Evolutionary conservation across 1,140 invertebrate species (phyloP).

Genomic region (Calliopsis andreniformis): DNA sequence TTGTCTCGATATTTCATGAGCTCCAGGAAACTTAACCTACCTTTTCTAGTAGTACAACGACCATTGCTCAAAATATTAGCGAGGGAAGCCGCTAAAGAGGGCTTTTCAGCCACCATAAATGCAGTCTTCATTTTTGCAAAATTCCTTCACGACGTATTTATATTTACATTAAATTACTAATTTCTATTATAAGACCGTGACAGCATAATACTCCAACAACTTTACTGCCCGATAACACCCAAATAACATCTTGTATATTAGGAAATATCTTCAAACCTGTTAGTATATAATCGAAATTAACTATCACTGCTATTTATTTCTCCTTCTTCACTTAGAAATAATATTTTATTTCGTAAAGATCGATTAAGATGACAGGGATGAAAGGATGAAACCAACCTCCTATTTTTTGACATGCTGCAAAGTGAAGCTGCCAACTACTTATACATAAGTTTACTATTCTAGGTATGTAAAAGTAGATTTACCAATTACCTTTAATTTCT

Average conservation of each 20-base stretch:
- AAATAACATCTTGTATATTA: neutral
- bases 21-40: constrained; percentile 84
- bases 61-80: constrained; percentile 97
- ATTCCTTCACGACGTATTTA: neutral
- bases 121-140: constrained; percentile 89
- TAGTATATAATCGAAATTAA: neutral
- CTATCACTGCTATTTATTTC: no score
- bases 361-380: neutral
- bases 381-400: neutral
- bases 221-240: neutral
- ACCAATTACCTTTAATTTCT: no score
- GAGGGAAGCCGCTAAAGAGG: constrained; percentile 96
- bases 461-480: no score
- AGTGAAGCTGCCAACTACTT: neutral
- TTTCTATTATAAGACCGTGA: neutral
- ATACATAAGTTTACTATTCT: neutral
- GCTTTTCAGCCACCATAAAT: constrained; percentile 99
- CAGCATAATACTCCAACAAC: neutral
- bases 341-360: neutral
- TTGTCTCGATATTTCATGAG: no score
- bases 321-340: neutral
- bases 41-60: constrained; percentile 91
- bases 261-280: neutral
- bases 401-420: constrained; percentile 6
- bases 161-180: neutral